phyloP scores from a whole-genome alignment of 2,888 invertebrate species.

The Melinaea marsaeus region DNA sequence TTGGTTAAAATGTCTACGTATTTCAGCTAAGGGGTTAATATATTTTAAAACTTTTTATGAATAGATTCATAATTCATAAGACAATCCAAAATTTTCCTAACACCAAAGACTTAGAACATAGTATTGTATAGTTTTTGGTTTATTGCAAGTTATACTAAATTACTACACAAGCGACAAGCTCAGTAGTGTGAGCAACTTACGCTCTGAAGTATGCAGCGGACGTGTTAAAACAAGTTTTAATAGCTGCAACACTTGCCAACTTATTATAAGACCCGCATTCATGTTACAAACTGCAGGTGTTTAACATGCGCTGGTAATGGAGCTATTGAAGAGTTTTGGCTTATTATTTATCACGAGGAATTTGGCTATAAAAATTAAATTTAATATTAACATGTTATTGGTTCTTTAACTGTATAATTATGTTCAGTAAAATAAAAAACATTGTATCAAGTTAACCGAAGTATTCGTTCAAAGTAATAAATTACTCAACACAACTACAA shows the following conservation, averaged over 20 bases:
- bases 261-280: conserved; percentile 18
- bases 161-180: not conserved
- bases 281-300: conserved; percentile 3
- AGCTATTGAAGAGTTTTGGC: conserved; percentile 4
- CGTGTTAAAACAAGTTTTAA: conserved; percentile 55
- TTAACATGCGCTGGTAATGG: conserved; percentile 9
- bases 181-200: conserved; percentile 20
- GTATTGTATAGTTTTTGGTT: not conserved
- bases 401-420: no score
- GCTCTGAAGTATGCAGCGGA: conserved; percentile 19
- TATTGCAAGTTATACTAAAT: conserved; percentile 9
- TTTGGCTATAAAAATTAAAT: not conserved
- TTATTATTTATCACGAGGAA: not conserved
- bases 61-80: no score
- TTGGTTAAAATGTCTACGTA: no score
- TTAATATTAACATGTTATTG: no score
- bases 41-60: no score
- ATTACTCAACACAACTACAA: not conserved
- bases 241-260: conserved; percentile 48
- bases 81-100: no score
- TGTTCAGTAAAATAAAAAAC: no score
- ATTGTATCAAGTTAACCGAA: no score
- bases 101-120: no score
- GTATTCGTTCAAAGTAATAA: conserved; percentile 1
- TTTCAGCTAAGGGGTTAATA: no score